A percentile compares a stretch with the other conserved stretches of the same genome.
Evolutionary conservation across 1,140 invertebrate genomes (phyloP).

Genomic region (Linepithema humile): DNA sequence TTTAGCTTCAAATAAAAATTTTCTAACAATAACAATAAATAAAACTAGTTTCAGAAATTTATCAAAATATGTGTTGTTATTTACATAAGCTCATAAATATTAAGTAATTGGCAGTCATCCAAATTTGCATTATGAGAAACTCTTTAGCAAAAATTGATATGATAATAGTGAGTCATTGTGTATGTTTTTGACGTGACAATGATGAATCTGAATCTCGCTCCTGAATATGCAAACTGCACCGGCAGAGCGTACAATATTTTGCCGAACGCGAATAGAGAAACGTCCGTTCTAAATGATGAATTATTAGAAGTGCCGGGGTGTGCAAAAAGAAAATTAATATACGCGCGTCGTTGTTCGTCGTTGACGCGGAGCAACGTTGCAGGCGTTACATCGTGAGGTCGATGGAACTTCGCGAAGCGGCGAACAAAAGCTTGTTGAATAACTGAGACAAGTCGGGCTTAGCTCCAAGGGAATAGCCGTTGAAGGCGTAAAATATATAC

Average conservation of each 20-base stretch:
- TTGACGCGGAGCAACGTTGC: not conserved
- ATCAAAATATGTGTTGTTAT: not conserved
- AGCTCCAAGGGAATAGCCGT: not conserved
- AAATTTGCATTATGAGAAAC: not conserved
- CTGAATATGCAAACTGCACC: not conserved
- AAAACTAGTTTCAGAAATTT: no score
- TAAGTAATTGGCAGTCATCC: not conserved
- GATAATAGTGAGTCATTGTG: not conserved
- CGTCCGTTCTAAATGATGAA: constrained; percentile 40
- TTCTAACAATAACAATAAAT: no score
- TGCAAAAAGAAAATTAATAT: constrained; percentile 42
- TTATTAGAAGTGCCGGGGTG: constrained; percentile 9
- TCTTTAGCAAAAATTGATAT: not conserved
- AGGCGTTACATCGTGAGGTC: not conserved
- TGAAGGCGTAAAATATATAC: constrained; percentile 21
- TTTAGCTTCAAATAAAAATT: not conserved
- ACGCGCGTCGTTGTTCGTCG: constrained; percentile 1
- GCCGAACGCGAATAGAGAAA: constrained; percentile 5
- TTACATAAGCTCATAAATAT: not conserved
- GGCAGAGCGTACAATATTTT: constrained; percentile 14
- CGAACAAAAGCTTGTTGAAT: constrained; percentile 41
- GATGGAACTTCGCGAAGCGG: constrained; percentile 5
- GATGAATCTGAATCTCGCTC: constrained; percentile 17
- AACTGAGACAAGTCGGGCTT: constrained; percentile 16
- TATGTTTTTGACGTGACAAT: constrained; percentile 26